Base-by-base conservation (phyloP, 2,113 vertebrate genomes). In the Scophthalmus maximus region DNA sequence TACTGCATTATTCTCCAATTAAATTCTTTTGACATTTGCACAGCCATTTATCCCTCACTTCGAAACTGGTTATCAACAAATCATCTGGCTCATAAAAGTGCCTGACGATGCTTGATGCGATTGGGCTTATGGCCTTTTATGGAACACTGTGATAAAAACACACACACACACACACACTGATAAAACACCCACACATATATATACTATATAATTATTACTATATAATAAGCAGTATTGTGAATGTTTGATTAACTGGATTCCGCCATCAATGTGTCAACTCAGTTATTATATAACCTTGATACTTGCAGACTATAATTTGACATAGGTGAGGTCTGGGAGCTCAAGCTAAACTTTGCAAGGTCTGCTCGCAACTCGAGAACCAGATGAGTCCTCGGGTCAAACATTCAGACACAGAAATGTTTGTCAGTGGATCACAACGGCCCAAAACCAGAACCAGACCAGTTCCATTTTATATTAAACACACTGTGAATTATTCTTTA, bases 1-100 rank as follows among this genome's bases (percentile, higher is more conserved):
- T 38, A n/a, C n/a, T 55, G 78, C 68, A 86, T 90, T 87, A 87
- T 78, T 76, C 87, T 32, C 78, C 78, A 80, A 84, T 89, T 90
- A 82, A 79, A 11, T 79, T 73, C 68, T 76, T 81, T 56, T 61
- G 76, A 89, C 83, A 82, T 73, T 73, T 78, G 30, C 71, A 15
- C 47, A 56, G 64, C 66, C 68, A 65, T 84, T 85, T 71, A 63
- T 72, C 57, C 38, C 49, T 76, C 84, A 82, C 76, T 30, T 68
- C 67, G 71, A 86, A 81, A 85, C 83, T 62, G 85, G 76, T 79
- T 76, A 51, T 76, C 83, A 85, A 87, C 69, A 85, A 83, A 88
- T 89, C 78, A 83, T 49, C 40, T 46, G 62, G 57, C 69, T 76
- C 64, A 77, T 90, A 64, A 89, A 88, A 76, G 49, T 74, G 83